These are phyloP conservation scores for Phalera bucephala DNA, from an alignment of 2,888 invertebrate species.

Conservation along the genomic window DNA sequence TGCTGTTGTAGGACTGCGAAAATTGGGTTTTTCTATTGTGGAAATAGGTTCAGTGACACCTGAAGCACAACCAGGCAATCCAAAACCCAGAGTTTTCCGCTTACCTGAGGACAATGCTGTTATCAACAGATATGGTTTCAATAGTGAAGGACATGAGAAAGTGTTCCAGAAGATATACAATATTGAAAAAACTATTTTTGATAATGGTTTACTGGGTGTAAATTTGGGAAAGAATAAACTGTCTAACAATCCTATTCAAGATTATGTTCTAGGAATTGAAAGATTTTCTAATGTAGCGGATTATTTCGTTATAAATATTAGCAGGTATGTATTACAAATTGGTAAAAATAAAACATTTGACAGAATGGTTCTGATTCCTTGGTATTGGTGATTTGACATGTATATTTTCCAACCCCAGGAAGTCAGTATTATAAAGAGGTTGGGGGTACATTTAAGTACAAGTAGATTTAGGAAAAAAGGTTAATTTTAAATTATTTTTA, in stretches of 20 bases:
- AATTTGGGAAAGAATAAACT: conserved; percentile 98
- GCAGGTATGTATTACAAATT: conserved; percentile 87
- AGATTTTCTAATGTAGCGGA: conserved; percentile 93
- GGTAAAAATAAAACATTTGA: too few species aligned
- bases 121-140: conserved; percentile 95
- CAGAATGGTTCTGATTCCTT: too few species aligned
- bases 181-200: conserved; percentile 77
- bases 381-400: too few species aligned
- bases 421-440: too few species aligned
- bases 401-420: too few species aligned
- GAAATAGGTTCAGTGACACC: conserved; percentile 99
- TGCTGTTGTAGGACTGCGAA: conserved; percentile 90
- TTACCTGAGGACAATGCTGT: conserved; percentile 92
- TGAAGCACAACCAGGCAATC: conserved; percentile 95
- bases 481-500: conserved; percentile 25
- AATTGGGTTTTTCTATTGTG: conserved; percentile 96
- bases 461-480: too few species aligned
- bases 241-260: conserved; percentile 87
- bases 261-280: conserved; percentile 93
- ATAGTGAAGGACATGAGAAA: conserved; percentile 94
- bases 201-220: conserved; percentile 90
- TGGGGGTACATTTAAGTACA: too few species aligned
- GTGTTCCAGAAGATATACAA: conserved; percentile 86
- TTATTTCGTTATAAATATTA: conserved; percentile 98
- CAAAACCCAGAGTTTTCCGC: conserved; percentile 96